A percentile compares a stretch with the other conserved stretches of the same genome.
Evolutionary conservation across 2,113 vertebrate species (phyloP).

Genomic region (Catagonus wagneri): DNA sequence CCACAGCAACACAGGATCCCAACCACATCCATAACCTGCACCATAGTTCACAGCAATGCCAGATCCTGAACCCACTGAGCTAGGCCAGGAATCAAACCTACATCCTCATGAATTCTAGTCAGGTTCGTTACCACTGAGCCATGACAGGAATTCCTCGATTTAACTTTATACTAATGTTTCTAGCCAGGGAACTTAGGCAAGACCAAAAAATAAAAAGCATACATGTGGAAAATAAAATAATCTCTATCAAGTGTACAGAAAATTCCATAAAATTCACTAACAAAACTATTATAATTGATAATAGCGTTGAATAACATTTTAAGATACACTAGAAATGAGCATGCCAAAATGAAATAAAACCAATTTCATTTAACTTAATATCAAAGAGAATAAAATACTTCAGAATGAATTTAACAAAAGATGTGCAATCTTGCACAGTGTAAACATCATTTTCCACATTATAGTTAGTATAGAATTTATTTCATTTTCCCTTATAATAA

Average conservation of each 20-base stretch:
- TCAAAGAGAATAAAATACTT: background rate
- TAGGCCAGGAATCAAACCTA: too few relatives aligned
- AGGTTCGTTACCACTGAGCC: too few relatives aligned
- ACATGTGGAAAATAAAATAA: background rate
- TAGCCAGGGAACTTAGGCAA: background rate
- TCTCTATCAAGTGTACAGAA: background rate
- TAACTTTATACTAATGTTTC: background rate
- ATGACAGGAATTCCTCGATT: background rate
- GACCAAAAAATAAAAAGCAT: background rate
- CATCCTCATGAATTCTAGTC: too few relatives aligned
- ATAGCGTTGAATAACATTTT: background rate
- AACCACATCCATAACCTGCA: too few relatives aligned
- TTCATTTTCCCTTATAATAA: background rate
- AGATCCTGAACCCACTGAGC: too few relatives aligned
- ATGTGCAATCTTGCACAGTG: background rate
- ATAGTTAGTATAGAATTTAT: background rate
- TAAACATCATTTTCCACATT: background rate
- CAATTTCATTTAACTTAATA: background rate
- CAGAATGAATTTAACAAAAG: background rate
- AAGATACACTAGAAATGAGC: background rate
- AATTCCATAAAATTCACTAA: background rate
- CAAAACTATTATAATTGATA: background rate
- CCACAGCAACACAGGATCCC: too few relatives aligned
- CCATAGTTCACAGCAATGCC: too few relatives aligned
- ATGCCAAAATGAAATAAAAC: background rate